Evolutionary conservation across 2,888 invertebrate species (phyloP), one percentile per base, ranked within the genome.

Genomic region (Polymixis flavicincta): DNA sequence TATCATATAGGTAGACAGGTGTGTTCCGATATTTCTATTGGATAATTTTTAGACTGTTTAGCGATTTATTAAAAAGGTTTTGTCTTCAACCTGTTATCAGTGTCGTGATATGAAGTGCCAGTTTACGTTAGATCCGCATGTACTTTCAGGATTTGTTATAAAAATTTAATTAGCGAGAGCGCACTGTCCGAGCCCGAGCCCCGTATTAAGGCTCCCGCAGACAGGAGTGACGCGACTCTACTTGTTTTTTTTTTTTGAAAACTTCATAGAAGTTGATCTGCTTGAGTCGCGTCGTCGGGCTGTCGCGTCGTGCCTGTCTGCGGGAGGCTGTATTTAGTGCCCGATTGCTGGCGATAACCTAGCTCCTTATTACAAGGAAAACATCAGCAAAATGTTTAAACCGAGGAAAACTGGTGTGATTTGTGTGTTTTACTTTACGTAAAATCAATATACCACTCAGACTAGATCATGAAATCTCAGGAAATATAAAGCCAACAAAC

Each of bases 21-120:
- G 80, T 74, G 74, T 66, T 80, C 66, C 63, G 82, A 83, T 82
- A 79, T 83, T 83, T 78, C 72, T 77, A 72, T 81, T 69, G 72
- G 76, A 85, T 83, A 77, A 80, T 65, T 72, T 69, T 65, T 45
- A 66, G 32, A 74, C 65, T 69, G 67, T 68, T 69, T 69, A 45
- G 76, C 81, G 81, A 80, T 80, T 79, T 80, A 80, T 64, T 45
- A 48, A 69, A 79, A 69, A 37, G 48, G 57, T 79, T 68, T 79
- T 75, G 57, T 65, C 54, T 68, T 68, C 52, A 14, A 32, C 14
- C 0, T 68, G 54, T 37, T 79, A 65, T 69, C 69, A 55, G 52
- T 67, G 32, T 65, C 6, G 42, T 32, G 67, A 54, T 59, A 68
- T 37, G 42, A 45, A 48, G 37, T 54, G 0, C 48, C 11, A 48